Base-by-base conservation (phyloP, 2,888 invertebrate genomes). In the Timema cristinae region DNA sequence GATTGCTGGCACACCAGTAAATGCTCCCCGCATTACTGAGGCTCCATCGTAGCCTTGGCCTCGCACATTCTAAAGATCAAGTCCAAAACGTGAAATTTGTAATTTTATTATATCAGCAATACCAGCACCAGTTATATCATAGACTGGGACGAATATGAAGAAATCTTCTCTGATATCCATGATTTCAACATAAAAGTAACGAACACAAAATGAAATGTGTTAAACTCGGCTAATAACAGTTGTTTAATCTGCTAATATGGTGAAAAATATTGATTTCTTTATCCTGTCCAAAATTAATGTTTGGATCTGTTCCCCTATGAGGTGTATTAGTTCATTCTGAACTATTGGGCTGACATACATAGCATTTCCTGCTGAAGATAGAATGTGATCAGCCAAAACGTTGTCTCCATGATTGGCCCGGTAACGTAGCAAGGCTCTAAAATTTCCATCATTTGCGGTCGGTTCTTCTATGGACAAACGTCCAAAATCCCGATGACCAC, bases 351-450 rank as follows among this genome's bases (percentile, higher is more conserved):
- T 79, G 8, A 76, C 72, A 71, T 79, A 80, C 15, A 71, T 76
- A 13, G 77, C 77, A 73, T 78, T 79, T 61, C 54, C 56, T 10
- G 59, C 50, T 59, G 71, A 68, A 63, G 68, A 71, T 72, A 74
- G 66, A 69, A 75, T 69, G 73, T 78, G 77, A 68, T 77, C 71
- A 54, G 74, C 67, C 52, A 77, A 74, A 54, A 61, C 61, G 9
- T 75, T 68, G 73, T 80, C 78, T 15, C 79, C 79, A 75, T 74
- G 69, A 50, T 75, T 71, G 13, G 77, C 74, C 61, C 78, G 71
- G 71, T n/a, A n/a, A 11, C 77, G 72, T 54, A 81, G 75, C 16
- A 81, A 73, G 50, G 76, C 77, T 70, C 78, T 70, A 68, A 80
- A 80, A 71, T 78, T 79, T 48, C 79, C 78, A 67, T 63, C 63